Conservation (phyloP, 2,113 vertebrate genomes). For the Chionodraco myersi region DNA sequence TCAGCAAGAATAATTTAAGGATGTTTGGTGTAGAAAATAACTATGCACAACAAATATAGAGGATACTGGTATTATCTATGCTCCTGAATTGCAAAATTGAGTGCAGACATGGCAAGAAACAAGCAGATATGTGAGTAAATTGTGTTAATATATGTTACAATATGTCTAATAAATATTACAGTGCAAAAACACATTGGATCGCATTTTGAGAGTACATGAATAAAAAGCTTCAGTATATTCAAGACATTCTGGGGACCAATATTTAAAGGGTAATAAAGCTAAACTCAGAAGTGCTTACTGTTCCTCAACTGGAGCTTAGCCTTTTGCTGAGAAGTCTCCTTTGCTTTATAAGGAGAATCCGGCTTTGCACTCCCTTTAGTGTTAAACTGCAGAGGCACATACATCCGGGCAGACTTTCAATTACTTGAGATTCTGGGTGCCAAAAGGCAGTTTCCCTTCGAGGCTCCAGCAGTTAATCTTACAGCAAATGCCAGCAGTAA, state of each 20-base stretch:
- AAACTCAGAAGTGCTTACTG: constrained; percentile 61
- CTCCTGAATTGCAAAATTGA: background rate
- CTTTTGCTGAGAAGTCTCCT: constrained; percentile 49
- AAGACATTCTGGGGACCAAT: constrained; percentile 13
- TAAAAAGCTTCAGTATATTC: no score
- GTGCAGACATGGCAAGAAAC: background rate
- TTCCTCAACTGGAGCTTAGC: constrained; percentile 51
- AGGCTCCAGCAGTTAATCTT: constrained; percentile 66
- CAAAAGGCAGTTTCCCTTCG: constrained; percentile 72
- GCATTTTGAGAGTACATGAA: background rate
- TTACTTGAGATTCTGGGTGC: constrained; percentile 69
- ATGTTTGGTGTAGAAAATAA: background rate
- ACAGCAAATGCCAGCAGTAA: constrained; percentile 71
- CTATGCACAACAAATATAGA: background rate
- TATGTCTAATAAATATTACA: background rate
- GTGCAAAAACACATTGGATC: background rate
- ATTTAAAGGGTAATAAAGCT: constrained; percentile 45
- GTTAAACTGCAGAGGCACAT: constrained; percentile 72
- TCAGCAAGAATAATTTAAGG: background rate
- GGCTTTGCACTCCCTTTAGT: constrained; percentile 65
- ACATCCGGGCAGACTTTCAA: constrained; percentile 74
- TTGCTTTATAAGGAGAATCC: constrained; percentile 71
- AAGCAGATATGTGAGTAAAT: background rate
- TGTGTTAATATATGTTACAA: background rate
- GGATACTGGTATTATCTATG: background rate